Base-by-base conservation (phyloP, 2,888 invertebrate genomes). In the Apodemia mormo region DNA sequence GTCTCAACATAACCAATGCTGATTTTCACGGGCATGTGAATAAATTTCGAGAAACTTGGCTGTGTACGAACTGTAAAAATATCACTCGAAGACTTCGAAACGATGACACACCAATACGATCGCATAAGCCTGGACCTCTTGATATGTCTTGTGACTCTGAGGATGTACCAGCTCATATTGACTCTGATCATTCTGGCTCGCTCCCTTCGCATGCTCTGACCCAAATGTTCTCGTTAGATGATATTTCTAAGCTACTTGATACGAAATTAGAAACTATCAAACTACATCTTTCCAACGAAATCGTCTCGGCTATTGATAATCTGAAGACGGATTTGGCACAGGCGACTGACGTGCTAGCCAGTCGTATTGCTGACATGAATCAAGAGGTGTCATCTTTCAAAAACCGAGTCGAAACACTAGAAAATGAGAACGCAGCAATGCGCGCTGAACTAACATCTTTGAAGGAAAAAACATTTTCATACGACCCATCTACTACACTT, bases 21-120 rank as follows among this genome's bases (percentile, higher is more conserved):
- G 61, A 61, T 33, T 33, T 61, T 14, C 33, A 61, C 2, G 33
- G 8, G 7, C 61, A 37, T 14, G 5, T 64, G 37, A 37, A 37
- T 64, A 37, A 64, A 64, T 64, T 33, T n/a, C 14, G 14, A 37
- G 61, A 64, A n/a, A 30, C 33, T 37, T 64, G 61, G 61, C n/a
- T 33, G 37, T 64, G 61, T 37, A 2, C 33, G 6, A 64, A 37
- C 61, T 64, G 61, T 33, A 33, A 64, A 14, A 64, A 64, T 37
- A 64, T 64, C 10, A 64, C 61, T 37, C 37, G 61, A 14, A 64
- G 14, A 33, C 37, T 64, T 2, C 12, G 61, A n/a, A 64, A 64
- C n/a, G 61, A 61, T 5, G 30, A 33, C 8, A 64, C 14, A 64
- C 37, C 33, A 2, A 64, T 64, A 33, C 30, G 33, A 37, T 64